phyloP scores from a whole-genome alignment of 2,888 invertebrate genomes.

The Limnephilus lunatus region DNA sequence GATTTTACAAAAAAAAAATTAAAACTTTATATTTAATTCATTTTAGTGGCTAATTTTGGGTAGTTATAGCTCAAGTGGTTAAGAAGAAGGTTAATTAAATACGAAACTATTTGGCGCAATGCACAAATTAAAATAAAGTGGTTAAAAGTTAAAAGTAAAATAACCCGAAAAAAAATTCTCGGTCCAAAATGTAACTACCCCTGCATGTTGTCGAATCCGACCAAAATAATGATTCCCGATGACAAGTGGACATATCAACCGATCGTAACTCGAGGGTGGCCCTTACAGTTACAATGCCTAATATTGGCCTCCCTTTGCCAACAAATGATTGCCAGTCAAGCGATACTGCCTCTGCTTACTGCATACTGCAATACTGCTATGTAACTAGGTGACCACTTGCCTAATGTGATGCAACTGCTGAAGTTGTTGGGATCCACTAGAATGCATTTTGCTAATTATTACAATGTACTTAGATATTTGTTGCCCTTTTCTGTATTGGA shows the following conservation, averaged over 20 bases:
- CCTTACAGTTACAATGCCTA: neutral
- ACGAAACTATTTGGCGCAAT: too few relatives aligned
- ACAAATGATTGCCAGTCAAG: constrained; percentile 33
- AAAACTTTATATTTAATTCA: too few relatives aligned
- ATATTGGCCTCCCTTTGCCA: neutral
- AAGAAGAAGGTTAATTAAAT: too few relatives aligned
- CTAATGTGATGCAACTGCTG: constrained; percentile 35
- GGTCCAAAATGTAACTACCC: neutral
- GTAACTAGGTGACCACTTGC: neutral
- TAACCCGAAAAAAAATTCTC: neutral
- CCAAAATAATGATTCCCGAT: neutral
- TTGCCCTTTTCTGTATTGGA: neutral
- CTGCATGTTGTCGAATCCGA: neutral
- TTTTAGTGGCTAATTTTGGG: too few relatives aligned
- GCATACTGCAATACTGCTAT: neutral
- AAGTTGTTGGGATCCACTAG: constrained; percentile 13
- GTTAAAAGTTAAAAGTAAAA: too few relatives aligned
- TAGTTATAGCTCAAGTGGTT: too few relatives aligned
- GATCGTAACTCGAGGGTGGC: neutral
- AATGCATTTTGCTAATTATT: constrained; percentile 11
- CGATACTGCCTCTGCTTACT: neutral
- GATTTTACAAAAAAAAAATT: too few relatives aligned
- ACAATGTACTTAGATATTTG: neutral
- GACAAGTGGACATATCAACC: constrained; percentile 14
- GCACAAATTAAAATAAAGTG: too few relatives aligned